Conservation (phyloP, 2,113 vertebrate genomes). For the Lates calcarifer region DNA sequence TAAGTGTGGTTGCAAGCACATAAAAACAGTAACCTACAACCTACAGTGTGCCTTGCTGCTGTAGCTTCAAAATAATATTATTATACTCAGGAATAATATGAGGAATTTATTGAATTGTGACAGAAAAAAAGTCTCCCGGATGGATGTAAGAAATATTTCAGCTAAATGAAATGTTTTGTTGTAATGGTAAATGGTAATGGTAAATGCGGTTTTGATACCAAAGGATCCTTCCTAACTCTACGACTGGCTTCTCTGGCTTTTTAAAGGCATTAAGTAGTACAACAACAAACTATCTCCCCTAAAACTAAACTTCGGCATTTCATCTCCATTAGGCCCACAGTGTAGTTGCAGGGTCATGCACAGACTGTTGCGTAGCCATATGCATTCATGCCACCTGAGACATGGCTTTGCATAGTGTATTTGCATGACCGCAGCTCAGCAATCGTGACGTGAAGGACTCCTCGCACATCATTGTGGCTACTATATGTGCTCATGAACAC, state of each 20-base stretch:
- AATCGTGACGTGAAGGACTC: conserved; percentile 12
- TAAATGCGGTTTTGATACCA: background rate
- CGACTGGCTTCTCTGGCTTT: background rate
- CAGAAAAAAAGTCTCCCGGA: background rate
- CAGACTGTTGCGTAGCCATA: background rate
- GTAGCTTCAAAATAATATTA: background rate
- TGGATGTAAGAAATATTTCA: background rate
- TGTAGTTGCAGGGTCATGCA: background rate
- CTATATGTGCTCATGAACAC: background rate
- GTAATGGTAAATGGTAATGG: background rate
- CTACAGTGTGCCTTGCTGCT: background rate
- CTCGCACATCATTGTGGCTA: background rate
- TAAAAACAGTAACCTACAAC: background rate
- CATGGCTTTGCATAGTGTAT: conserved; percentile 79
- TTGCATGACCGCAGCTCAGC: conserved; percentile 70
- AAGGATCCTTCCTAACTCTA: background rate
- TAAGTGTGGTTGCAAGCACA: background rate
- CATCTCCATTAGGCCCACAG: background rate
- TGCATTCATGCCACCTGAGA: conserved; percentile 22
- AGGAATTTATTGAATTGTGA: background rate
- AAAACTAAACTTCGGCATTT: background rate
- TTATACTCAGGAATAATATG: background rate
- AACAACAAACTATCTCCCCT: background rate
- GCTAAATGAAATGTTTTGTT: background rate
- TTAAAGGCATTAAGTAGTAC: background rate